Evolutionary conservation across 1,140 invertebrate genomes (phyloP), one percentile per base, ranked within the genome.

Genomic region (Neodiprion virginianus): DNA sequence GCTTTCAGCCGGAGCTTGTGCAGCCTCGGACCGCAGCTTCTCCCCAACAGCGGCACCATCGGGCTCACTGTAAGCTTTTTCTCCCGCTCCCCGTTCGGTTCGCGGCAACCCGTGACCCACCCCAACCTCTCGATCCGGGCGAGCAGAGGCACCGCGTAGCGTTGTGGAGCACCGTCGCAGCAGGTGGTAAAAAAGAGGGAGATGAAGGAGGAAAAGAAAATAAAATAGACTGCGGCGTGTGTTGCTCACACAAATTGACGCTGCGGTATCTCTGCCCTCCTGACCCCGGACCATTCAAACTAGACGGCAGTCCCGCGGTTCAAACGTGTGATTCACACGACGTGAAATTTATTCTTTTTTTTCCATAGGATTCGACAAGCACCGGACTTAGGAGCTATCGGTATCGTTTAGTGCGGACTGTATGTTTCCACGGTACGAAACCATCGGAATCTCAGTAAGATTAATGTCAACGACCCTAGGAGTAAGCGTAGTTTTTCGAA

Each of bases 1-100:
- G 40, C 73, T 48, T 72, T 40, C 28, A 40, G 1, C 28, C 28
- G 28, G 5, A 5, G 28, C 28, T 40, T 40, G 28, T 40, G 28
- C 28, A 40, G 28, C 28, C 28, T 61, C 11, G 11, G 9, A 12
- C 14, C 21, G n/a, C 40, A 71, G 40, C 11, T 49, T 12, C 48
- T 10, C 49, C 17, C 5, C 23, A 69, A 69, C 11, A 21, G 17
- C n/a, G 23, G 40, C 47, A 17, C 48, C 69, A 71, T 71, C 40
- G 17, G 21, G 21, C 69, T 8, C 69, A 48, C 69, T 17, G 53
- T 21, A 53, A 7, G 47, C 17, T 12, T 72, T 71, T 69, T 53
- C 73, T 49, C 47, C 70, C 49, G 67, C 40, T 68, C 68, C 61
- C 77, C 8, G 48, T 7, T 23, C 65, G 72, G 1, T 40, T 40